Conservation (phyloP, 2,113 vertebrate species). For the Pleuronectes platessa region DNA sequence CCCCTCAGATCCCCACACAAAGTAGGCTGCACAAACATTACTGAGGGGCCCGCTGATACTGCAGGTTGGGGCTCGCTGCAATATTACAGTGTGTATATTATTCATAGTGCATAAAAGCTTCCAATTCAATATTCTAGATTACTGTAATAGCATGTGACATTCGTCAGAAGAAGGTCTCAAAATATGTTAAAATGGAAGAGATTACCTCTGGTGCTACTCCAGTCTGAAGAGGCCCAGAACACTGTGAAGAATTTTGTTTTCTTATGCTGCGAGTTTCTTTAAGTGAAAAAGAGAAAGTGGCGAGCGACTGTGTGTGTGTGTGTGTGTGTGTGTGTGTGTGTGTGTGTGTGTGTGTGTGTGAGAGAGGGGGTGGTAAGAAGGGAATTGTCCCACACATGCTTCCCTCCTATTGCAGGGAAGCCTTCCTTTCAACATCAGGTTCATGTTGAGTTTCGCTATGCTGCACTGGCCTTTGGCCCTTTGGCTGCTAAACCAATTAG, state of each 20-base stretch:
- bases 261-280: slow-evolving; percentile 52
- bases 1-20: slow-evolving; percentile 78
- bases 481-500: slow-evolving; percentile 87
- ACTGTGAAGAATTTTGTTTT: slow-evolving; percentile 64
- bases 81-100: slow-evolving; percentile 74
- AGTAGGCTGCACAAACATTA: slow-evolving; percentile 70
- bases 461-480: slow-evolving; percentile 81
- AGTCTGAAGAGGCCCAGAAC: slow-evolving; percentile 48
- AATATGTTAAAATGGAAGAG: slow-evolving; percentile 71
- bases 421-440: slow-evolving; percentile 82
- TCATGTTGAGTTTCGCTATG: slow-evolving; percentile 83
- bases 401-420: slow-evolving; percentile 63
- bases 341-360: background rate
- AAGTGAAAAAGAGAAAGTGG: slow-evolving; percentile 57
- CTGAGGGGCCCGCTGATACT: slow-evolving; percentile 68
- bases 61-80: slow-evolving; percentile 64
- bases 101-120: slow-evolving; percentile 70
- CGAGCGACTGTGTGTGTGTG: background rate
- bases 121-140: slow-evolving; percentile 77
- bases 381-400: slow-evolving; percentile 76
- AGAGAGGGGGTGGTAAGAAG: slow-evolving; percentile 39
- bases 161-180: slow-evolving; percentile 67
- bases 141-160: slow-evolving; percentile 75
- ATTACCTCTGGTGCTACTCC: slow-evolving; percentile 59
- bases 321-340: background rate